phyloP scores from a whole-genome alignment of 2,113 vertebrate genomes.

The Oenanthe melanoleuca region DNA sequence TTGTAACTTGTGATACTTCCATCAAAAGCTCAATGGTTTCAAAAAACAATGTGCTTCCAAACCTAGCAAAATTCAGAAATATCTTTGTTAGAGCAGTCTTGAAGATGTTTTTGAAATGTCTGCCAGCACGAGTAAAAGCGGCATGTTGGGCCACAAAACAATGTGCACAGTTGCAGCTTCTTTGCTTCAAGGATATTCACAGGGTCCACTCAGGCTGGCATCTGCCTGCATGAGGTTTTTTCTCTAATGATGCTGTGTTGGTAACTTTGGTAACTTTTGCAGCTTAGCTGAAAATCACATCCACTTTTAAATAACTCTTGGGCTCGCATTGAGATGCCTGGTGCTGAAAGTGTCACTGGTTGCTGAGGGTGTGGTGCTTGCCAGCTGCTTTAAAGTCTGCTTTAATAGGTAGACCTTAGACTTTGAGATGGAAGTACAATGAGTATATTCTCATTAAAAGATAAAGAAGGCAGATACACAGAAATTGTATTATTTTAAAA shows the following conservation, averaged over 20 bases:
- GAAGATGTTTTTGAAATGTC: background rate
- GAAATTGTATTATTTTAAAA: background rate
- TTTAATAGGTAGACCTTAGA: background rate
- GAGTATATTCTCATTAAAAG: background rate
- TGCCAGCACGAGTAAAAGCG: fast-evolving
- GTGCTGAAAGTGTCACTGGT: background rate
- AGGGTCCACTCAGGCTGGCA: background rate
- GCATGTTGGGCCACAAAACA: fast-evolving
- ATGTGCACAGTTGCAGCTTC: background rate
- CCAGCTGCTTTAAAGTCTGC: background rate
- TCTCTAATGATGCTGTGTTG: background rate
- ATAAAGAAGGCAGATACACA: background rate
- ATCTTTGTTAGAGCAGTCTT: background rate
- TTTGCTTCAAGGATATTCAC: background rate
- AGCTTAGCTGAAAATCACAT: background rate
- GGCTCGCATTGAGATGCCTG: background rate
- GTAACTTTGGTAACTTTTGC: background rate
- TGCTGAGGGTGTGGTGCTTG: background rate
- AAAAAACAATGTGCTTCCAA: background rate
- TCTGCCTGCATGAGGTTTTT: background rate
- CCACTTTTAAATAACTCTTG: background rate
- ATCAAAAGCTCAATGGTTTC: background rate
- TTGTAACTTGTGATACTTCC: background rate
- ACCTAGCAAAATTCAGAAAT: background rate
- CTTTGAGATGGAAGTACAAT: background rate